These are phyloP conservation scores for Gallinago media DNA, from an alignment of 2,113 vertebrate genomes.

Conservation along the genomic window DNA sequence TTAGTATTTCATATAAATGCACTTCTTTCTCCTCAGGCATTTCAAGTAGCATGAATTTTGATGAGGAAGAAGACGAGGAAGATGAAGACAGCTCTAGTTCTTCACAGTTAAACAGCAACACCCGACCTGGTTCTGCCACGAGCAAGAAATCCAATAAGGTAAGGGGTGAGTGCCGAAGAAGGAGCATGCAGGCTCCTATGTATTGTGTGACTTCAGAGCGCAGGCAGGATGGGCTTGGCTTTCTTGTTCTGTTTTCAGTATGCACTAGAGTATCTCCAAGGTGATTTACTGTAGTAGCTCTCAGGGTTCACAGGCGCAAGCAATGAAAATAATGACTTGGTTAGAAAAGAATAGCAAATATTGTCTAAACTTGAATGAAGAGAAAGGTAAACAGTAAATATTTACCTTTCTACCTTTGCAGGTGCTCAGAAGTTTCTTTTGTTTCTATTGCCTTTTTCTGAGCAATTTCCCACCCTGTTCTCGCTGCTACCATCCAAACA, in stretches of 20 bases:
- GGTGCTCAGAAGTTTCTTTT: not conserved
- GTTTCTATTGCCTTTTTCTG: not conserved
- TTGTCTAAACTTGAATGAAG: slow-evolving; percentile 21
- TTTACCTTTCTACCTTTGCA: slow-evolving; percentile 28
- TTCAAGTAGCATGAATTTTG: slow-evolving; percentile 98
- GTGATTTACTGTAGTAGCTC: not conserved
- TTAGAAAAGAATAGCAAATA: slow-evolving; percentile 23
- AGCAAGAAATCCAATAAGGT: slow-evolving; percentile 97
- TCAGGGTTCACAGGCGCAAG: not conserved
- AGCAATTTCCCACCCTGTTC: not conserved
- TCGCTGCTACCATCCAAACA: fast-evolving
- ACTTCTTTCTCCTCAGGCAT: slow-evolving; percentile 80
- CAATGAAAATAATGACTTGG: not conserved
- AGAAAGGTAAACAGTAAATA: slow-evolving; percentile 37
- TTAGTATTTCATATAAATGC: not conserved
- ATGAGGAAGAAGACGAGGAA: slow-evolving; percentile 95
- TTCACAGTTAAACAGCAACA: slow-evolving; percentile 96
- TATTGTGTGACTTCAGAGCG: not conserved
- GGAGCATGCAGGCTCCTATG: not conserved
- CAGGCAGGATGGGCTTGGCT: not conserved
- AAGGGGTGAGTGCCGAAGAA: not conserved
- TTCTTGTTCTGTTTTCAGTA: not conserved
- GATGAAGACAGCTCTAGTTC: slow-evolving; percentile 97
- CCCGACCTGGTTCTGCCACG: slow-evolving; percentile 92
- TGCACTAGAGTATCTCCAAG: not conserved